phyloP scores from a whole-genome alignment of 2,113 vertebrate species.

The Piaya cayana region DNA sequence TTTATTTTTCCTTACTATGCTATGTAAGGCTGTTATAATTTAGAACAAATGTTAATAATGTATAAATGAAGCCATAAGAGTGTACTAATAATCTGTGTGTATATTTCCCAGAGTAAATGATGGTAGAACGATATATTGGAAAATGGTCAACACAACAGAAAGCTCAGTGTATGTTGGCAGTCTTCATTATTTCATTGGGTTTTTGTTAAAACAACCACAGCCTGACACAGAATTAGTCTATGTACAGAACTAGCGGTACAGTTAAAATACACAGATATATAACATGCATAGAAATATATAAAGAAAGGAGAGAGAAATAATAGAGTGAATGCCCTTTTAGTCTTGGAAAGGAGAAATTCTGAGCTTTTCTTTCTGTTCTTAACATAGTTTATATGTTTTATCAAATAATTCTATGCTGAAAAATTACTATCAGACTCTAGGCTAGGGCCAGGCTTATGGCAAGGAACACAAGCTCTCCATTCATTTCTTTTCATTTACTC shows the following conservation, averaged over 20 bases:
- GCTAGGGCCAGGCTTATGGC: not conserved
- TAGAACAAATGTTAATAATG: slow-evolving; percentile 29
- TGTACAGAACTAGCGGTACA: not conserved
- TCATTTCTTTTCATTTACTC: not conserved
- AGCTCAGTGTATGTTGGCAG: not conserved
- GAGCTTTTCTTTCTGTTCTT: not conserved
- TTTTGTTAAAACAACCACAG: not conserved
- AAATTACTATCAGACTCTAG: not conserved
- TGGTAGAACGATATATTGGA: not conserved
- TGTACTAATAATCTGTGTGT: slow-evolving; percentile 16
- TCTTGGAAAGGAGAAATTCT: not conserved
- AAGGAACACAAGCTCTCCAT: not conserved
- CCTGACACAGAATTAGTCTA: not conserved
- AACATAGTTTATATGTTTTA: not conserved
- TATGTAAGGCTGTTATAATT: slow-evolving; percentile 22
- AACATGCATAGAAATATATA: not conserved
- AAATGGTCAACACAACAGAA: slow-evolving; percentile 35
- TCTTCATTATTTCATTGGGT: not conserved
- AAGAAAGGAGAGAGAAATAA: not conserved
- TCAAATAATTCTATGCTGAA: not conserved
- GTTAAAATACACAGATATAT: not conserved
- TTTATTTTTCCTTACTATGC: slow-evolving; percentile 26
- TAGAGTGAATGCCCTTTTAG: not conserved
- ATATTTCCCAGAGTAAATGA: not conserved
- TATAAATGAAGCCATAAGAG: slow-evolving; percentile 27